phyloP scores from a whole-genome alignment of 2,888 invertebrate species.

The Tetanocera ferruginea region DNA sequence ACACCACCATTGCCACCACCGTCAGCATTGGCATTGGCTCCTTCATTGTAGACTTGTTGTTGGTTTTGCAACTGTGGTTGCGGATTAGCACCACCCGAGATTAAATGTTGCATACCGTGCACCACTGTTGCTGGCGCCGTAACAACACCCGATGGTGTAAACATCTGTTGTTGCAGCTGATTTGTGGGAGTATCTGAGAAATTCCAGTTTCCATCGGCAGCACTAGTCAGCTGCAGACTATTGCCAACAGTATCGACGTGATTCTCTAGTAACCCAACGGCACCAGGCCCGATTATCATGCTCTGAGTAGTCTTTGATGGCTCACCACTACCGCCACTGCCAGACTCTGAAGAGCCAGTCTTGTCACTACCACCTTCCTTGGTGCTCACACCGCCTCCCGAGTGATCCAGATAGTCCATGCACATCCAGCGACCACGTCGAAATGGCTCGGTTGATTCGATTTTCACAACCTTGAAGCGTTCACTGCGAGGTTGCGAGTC shows the following conservation, averaged over 20 bases:
- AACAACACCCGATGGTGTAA: constrained; percentile 65
- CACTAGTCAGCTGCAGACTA: constrained; percentile 38
- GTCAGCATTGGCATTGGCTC: constrained; percentile 58
- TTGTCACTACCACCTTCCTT: constrained; percentile 61
- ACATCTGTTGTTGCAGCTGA: constrained; percentile 66
- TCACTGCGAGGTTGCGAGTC: constrained; percentile 84
- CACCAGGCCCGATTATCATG: constrained; percentile 63
- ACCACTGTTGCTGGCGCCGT: constrained; percentile 70
- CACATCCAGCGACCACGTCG: constrained; percentile 94
- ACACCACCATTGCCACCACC: constrained; percentile 45
- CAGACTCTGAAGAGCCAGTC: constrained; percentile 57
- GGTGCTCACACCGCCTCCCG: constrained; percentile 58
- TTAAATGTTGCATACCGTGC: constrained; percentile 63
- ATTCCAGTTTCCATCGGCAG: constrained; percentile 63
- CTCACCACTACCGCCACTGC: constrained; percentile 43
- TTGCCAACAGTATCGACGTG: constrained; percentile 59
- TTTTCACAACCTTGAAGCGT: constrained; percentile 94
- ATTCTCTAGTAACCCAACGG: constrained; percentile 58
- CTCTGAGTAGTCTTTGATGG: constrained; percentile 65
- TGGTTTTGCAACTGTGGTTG: constrained; percentile 67
- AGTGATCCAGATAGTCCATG: constrained; percentile 93
- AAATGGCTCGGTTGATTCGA: constrained; percentile 95
- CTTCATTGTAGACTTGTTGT: constrained; percentile 70
- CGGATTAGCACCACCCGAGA: constrained; percentile 38
- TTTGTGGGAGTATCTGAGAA: constrained; percentile 53